Base-by-base conservation (phyloP, 1,140 invertebrate species). In the Kradibia gibbosae region DNA sequence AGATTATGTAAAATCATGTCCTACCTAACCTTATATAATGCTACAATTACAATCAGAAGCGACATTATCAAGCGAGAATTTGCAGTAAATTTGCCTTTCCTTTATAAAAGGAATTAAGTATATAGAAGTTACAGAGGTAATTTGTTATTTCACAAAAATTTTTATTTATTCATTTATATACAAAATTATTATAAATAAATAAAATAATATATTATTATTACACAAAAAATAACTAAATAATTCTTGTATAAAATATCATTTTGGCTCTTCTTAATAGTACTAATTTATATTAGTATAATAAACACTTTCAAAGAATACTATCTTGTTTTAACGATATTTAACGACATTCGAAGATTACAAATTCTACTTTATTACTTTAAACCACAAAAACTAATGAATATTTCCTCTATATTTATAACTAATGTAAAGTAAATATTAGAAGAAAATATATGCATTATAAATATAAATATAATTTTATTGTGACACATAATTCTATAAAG, bases 61-160 rank as follows among this genome's bases (percentile, higher is more conserved):
- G 42, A 57, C 57, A 62, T 78, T 36, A 34, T 73, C 34, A 70
- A 53, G 55, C 57, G 67, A 82, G 76, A 82, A 82, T 82, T 82
- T 82, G 81, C 81, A 82, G 81, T 67, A 67, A 76, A 42, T 74
- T 78, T 79, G 76, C 76, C 76, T 82, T 82, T 82, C 76, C 76
- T 78, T 82, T 42, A 28, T 67, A 78, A 67, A 65, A 82, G 81
- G 81, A 82, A 82, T 78, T 71, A 82, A 73, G 70, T 82, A 81
- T 77, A 71, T 50, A 81, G 55, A 76, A 81, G 65, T 81, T 60
- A 60, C 34, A 34, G 48, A 57, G 36, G 20, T 60, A 81, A 81
- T 81, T 76, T 60, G 42, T 50, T 81, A 81, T 81, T 81, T 81
- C 79, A 71, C 73, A 31, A 78, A 73, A 31, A 45, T 7, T 57